Evolutionary conservation across 1,140 invertebrate genomes (phyloP), one percentile per base, ranked within the genome.

Genomic region (Choristoneura fumiferana): DNA sequence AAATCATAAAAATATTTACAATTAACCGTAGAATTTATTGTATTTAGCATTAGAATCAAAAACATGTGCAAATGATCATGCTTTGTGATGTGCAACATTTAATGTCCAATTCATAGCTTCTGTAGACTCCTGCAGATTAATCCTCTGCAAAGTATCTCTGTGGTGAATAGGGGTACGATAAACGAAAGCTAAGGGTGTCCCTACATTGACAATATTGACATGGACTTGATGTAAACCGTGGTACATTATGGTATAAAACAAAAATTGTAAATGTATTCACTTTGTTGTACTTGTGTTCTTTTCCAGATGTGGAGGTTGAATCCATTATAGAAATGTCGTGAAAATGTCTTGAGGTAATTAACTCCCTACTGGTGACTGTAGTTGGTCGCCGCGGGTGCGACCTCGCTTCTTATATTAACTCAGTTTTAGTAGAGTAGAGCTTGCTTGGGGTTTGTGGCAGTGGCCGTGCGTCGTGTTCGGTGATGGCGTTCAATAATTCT

Each of bases 201-300:
- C n/a, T 6, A 29, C 22, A 29, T 29, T 29, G 22, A 6, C 22
- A 3, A 3, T 29, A 29, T 29, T 29, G 73, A 73, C 78, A 71
- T 80, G 84, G 85, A 86, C 85, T 89, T 73, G 71, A 87, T 89
- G 85, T 89, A 89, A 85, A 67, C 85, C 84, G 83, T 79, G 72
- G 80, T 77, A 76, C 80, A 80, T 79, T 70, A 67, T 77, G 66
- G 76, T 64, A 58, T 66, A 71, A 77, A 71, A 69, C n/a, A n/a
- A 71, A 71, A 68, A 72, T 66, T 78, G 60, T 79, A 76, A 73
- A 76, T 78, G 72, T 87, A 89, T 85, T 89, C 78, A 89, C 80
- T 81, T 87, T 87, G 86, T 89, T 89, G 86, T 89, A 89, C 84
- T 89, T 89, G 86, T 89, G 86, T 89, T 89, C 86, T 89, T 89